phyloP scores from a whole-genome alignment of 2,888 invertebrate species.

The Drosophila rellima region DNA sequence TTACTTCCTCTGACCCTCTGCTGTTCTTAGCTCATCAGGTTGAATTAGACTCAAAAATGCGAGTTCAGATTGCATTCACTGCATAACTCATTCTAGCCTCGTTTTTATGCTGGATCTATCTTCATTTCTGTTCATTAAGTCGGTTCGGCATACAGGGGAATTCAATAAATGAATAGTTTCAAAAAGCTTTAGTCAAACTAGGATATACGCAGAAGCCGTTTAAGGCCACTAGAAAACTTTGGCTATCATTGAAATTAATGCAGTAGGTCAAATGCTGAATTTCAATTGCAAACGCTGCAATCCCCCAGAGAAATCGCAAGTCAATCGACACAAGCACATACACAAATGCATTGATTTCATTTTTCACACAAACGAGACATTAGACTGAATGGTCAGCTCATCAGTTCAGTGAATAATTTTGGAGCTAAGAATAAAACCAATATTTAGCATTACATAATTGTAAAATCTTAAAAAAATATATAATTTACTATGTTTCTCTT shows the following conservation, averaged over 20 bases:
- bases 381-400: not conserved
- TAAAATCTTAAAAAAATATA: not conserved
- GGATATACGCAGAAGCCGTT: slow-evolving; percentile 2
- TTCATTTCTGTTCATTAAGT: slow-evolving; percentile 11
- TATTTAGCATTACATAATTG: not conserved
- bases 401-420: not conserved
- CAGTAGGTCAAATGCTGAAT: slow-evolving; percentile 26
- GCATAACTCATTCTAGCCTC: slow-evolving; percentile 4
- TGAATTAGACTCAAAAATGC: slow-evolving; percentile 12
- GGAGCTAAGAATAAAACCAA: too few species aligned
- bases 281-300: slow-evolving; percentile 28
- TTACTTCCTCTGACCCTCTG: not conserved
- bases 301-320: slow-evolving; percentile 12
- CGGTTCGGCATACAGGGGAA: not conserved
- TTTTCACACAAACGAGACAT: not conserved
- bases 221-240: slow-evolving; percentile 2
- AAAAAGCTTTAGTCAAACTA: not conserved
- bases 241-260: slow-evolving; percentile 42
- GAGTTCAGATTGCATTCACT: slow-evolving; percentile 1
- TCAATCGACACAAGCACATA: slow-evolving; percentile 1
- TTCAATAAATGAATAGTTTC: slow-evolving; percentile 14
- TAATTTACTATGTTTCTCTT: not conserved
- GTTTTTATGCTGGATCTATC: not conserved
- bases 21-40: slow-evolving; percentile 3
- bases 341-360: slow-evolving; percentile 3